Evolutionary conservation across 2,797 vertebrate genomes (phyloP).

Genomic region (Pterois miles): DNA sequence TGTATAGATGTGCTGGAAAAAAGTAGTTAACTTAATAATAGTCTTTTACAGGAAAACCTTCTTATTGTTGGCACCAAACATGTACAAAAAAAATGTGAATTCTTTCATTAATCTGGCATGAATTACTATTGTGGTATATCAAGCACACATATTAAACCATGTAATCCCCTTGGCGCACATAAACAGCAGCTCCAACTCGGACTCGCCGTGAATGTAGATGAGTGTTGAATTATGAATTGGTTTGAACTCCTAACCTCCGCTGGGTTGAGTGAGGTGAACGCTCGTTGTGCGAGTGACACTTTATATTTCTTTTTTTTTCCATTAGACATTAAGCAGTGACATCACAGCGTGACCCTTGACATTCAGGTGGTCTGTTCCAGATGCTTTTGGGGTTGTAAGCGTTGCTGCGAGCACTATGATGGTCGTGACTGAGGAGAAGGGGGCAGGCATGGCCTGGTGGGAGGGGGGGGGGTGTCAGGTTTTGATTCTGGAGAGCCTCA

Average conservation of each 20-base stretch:
- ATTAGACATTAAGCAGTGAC: slow-evolving; percentile 72
- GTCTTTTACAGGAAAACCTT: background rate
- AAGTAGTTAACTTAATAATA: background rate
- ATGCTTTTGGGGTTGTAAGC: slow-evolving; percentile 63
- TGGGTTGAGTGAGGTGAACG: slow-evolving; percentile 60
- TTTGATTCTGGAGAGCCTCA: slow-evolving; percentile 58
- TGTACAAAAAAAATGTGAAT: background rate
- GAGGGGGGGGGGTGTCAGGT: slow-evolving; percentile 48
- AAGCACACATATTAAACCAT: background rate
- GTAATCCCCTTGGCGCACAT: background rate
- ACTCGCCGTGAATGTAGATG: slow-evolving; percentile 1
- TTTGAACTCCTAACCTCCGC: slow-evolving; percentile 69
- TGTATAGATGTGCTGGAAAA: background rate
- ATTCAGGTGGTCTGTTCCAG: slow-evolving; percentile 65
- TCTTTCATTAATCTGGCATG: background rate
- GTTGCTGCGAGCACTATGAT: slow-evolving; percentile 28
- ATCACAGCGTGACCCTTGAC: slow-evolving; percentile 69
- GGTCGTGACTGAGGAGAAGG: slow-evolving; percentile 9
- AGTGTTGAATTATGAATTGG: slow-evolving; percentile 57
- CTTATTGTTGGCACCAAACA: background rate
- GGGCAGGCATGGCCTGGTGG: slow-evolving; percentile 7
- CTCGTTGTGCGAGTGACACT: slow-evolving; percentile 44
- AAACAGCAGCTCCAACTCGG: background rate
- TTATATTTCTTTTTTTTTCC: slow-evolving; percentile 45
- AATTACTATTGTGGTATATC: background rate